Evolutionary conservation across 2,888 invertebrate species (phyloP).

Genomic region (Pseudoips prasinana): DNA sequence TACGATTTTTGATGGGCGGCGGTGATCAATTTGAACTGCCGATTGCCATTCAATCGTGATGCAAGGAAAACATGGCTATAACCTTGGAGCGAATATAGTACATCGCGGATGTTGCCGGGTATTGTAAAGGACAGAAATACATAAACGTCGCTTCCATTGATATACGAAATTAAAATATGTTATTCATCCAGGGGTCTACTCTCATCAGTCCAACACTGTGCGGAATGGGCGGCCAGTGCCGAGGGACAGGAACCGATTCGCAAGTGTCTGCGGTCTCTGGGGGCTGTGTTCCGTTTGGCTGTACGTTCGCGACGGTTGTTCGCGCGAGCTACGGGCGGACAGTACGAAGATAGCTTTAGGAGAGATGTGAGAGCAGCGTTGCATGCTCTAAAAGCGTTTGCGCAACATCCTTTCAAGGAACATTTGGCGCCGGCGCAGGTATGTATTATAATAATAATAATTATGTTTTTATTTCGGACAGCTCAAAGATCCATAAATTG

Average conservation of each 20-base stretch:
- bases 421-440: slow-evolving; percentile 90
- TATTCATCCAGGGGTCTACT: slow-evolving; percentile 90
- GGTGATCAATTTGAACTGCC: no score
- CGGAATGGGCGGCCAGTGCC: slow-evolving; percentile 91
- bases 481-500: no score
- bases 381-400: slow-evolving; percentile 88
- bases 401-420: slow-evolving; percentile 85
- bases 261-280: slow-evolving; percentile 94
- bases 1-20: no score
- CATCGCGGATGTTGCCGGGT: no score
- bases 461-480: not conserved
- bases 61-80: no score
- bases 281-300: slow-evolving; percentile 95
- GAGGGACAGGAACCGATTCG: slow-evolving; percentile 95
- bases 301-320: slow-evolving; percentile 93
- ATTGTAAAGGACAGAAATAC: no score
- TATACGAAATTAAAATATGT: no score
- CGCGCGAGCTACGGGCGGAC: slow-evolving; percentile 92
- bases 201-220: slow-evolving; percentile 94
- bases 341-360: slow-evolving; percentile 93
- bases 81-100: no score
- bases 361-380: slow-evolving; percentile 91
- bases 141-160: no score
- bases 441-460: slow-evolving; percentile 3
- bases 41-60: no score